Evolutionary conservation across 64 coral and sea anemone genomes (phyloP), one percentile per base, ranked within the genome.

Genomic region (Pocillopora damicornis): DNA sequence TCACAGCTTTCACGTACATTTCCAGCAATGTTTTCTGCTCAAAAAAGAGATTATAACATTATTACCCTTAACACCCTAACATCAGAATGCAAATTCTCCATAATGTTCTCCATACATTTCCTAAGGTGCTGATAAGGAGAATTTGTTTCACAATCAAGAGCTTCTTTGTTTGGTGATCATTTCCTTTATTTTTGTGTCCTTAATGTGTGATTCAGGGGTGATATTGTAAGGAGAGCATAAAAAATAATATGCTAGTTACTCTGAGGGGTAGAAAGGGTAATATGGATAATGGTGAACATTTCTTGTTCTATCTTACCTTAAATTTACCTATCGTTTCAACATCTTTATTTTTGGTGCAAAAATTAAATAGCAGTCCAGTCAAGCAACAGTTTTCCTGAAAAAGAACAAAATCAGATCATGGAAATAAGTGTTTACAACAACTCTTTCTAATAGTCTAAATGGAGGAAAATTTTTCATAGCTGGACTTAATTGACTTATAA

Each of bases 21-120:
- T 99, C 91, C 90, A 99, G 76, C 67, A 95, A 86, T 23, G 77
- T 66, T 77, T 93, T 95, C 97, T 99, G 74, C 17, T 71, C 81
- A 36, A 76, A 85, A 26, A 42, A 88, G 83, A 58, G 5, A 76
- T 60, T 35, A 60, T 22, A 16, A 16, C 22, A 58, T 76, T 51
- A 51, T 61, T 65, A 90, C 37, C 13, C 18, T n/a, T 68, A 20
- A 9, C 7, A 75, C 30, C 15, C 1, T 58, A 18, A 26, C 74
- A 10, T 36, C 69, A 36, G 23, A 7, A 51, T 51, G 42, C 3
- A 51, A 0, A 2, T 51, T 51, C 42, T 51, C 30, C 7, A 51
- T 51, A 51, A 0, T 7, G 2, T 51, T 51, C 42, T 51, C 42
- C 42, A 51, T 51, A 51, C 42, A 51, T 51, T 51, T 51, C 42